Base-by-base conservation (phyloP, 2,113 vertebrate genomes). In the Abramis brama region DNA sequence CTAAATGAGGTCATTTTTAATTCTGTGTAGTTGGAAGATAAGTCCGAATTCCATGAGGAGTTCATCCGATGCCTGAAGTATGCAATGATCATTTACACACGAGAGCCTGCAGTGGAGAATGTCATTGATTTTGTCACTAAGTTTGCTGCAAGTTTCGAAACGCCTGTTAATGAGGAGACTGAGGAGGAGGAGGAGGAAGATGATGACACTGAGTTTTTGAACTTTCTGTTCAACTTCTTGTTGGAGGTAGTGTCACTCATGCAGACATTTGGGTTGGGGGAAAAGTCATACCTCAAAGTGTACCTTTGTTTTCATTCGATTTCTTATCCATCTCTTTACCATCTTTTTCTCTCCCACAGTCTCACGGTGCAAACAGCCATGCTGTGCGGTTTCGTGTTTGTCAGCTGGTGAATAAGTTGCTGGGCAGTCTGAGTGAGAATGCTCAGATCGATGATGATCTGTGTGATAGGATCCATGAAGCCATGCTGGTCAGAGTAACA, bases 391-490 rank as follows among this genome's bases (percentile, higher is more conserved):
- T 99, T 92, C 96, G 98, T 74, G 95, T 91, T 0, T 99, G 98
- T 89, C 98, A 99, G 87, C 96, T 99, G 79, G 93, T 98, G 91
- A 99, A 97, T 91, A 98, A 97, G 89, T 90, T 99, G 90, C 94
- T 99, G 92, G 96, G 96, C 85, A 97, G 91, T 79, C 95, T 99
- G 95, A 96, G 97, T 27, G 98, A 99, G 92, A 96, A 98, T 79
- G 97, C 97, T 23, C 97, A 97, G 92, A 98, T 99, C 64, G 97
- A 98, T 19, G 97, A 97, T 66, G 96, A 97, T 73, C 93, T 99
- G 70, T 99, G 97, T 91, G 97, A 98, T 89, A 92, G 91, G 86
- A 98, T 99, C 89, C 97, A 98, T 71, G 95, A 96, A 90, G 95
- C 96, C 79, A 99, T 99, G 98, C 91, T 99, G 86, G 88, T 96